Evolutionary conservation across 1,140 invertebrate genomes (phyloP).

Genomic region (Manduca sexta): DNA sequence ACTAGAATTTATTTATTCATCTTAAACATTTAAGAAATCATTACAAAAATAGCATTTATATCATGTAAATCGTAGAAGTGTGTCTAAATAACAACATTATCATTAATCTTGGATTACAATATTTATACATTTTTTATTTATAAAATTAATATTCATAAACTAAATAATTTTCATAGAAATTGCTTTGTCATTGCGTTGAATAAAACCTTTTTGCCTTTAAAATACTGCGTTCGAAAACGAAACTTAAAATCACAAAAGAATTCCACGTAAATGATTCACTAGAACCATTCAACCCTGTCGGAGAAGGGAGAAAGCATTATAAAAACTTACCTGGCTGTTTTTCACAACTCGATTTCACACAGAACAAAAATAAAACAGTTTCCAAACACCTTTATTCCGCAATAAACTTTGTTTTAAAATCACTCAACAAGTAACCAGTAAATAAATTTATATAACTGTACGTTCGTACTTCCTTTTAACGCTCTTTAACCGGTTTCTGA

Average conservation of each 20-base stretch:
- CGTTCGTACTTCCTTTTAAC: constrained; percentile 3
- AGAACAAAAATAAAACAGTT: constrained; percentile 31
- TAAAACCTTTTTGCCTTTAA: too few relatives aligned
- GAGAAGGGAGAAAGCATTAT: constrained; percentile 34
- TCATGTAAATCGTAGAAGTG: background rate
- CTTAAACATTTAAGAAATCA: too few relatives aligned
- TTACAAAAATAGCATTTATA: too few relatives aligned
- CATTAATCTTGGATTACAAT: too few relatives aligned
- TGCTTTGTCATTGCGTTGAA: too few relatives aligned
- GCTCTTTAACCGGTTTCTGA: constrained; percentile 28
- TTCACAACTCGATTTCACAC: constrained; percentile 48
- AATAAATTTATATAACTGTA: constrained; percentile 48
- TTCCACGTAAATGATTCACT: constrained; percentile 1
- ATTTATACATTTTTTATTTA: too few relatives aligned
- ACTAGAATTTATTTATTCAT: too few relatives aligned
- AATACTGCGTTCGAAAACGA: too few relatives aligned
- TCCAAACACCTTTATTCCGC: constrained; percentile 10
- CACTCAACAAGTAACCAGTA: background rate
- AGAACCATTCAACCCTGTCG: constrained; percentile 24
- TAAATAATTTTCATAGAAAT: too few relatives aligned
- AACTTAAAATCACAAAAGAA: background rate
- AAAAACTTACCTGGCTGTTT: constrained; percentile 40
- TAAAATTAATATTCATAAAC: too few relatives aligned
- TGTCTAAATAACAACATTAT: too few relatives aligned
- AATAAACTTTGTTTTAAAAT: constrained; percentile 5